Evolutionary conservation across 2,797 vertebrate species (phyloP).

Genomic region (Lagocephalus sceleratus): DNA sequence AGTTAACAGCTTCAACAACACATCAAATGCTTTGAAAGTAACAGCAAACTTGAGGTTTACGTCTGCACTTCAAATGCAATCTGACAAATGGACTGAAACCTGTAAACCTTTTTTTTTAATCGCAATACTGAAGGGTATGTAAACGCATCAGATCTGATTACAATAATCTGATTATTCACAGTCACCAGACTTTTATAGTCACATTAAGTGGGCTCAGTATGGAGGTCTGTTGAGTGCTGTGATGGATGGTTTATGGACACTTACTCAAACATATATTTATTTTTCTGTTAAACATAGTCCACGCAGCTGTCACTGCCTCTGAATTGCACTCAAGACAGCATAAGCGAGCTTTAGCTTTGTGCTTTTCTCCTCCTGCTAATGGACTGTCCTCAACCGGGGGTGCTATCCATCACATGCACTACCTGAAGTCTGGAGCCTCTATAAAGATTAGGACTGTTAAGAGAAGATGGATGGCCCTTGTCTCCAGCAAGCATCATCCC

Average conservation of each 20-base stretch:
- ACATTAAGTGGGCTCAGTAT: constrained; percentile 8
- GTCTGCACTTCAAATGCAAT: too few species aligned
- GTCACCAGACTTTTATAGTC: too few species aligned
- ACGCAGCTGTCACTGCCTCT: constrained; percentile 47
- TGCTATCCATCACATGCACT: constrained; percentile 86
- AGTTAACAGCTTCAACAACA: too few species aligned
- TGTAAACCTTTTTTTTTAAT: too few species aligned
- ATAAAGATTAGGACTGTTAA: constrained; percentile 90
- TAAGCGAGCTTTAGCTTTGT: constrained; percentile 59
- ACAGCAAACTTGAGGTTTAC: too few species aligned
- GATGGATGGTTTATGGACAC: constrained; percentile 39
- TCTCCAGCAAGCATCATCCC: constrained; percentile 81
- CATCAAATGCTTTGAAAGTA: too few species aligned
- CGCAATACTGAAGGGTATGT: too few species aligned
- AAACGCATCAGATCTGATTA: too few species aligned
- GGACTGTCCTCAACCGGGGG: constrained; percentile 72
- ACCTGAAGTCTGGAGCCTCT: constrained; percentile 84
- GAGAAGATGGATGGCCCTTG: constrained; percentile 88
- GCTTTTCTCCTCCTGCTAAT: constrained; percentile 68
- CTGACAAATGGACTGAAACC: too few species aligned
- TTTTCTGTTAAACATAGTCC: constrained; percentile 38
- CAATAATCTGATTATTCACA: too few species aligned
- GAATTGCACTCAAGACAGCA: constrained; percentile 59
- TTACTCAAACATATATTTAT: constrained; percentile 45
- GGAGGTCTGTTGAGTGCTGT: too few species aligned